Percentiles rank a stretch among this genome's conserved stretches.
Conservation (phyloP, 2,888 invertebrate genomes). For the Drosophila koepferae region DNA sequence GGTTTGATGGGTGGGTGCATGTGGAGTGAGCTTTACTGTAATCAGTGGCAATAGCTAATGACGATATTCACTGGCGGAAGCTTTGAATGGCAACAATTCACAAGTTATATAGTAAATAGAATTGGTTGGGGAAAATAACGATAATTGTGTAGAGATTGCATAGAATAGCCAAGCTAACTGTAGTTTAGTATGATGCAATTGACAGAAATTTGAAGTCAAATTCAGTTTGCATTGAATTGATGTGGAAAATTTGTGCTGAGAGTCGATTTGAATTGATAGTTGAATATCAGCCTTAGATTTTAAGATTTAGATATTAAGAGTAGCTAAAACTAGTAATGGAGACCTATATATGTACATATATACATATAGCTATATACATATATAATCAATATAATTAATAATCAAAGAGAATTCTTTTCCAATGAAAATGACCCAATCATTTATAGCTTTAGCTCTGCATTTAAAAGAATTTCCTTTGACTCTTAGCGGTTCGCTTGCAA, state of each 20-base stretch:
- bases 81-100: conserved; percentile 8
- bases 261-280: not conserved
- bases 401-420: not conserved
- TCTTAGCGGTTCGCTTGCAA: conserved; percentile 4
- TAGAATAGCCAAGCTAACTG: not conserved
- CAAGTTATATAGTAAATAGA: conserved; percentile 11
- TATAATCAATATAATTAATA: too few species aligned
- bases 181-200: not conserved
- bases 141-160: not conserved
- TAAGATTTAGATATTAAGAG: not conserved
- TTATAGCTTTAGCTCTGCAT: not conserved
- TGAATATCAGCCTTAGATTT: not conserved
- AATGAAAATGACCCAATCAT: not conserved
- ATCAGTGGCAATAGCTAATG: conserved; percentile 5
- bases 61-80: conserved; percentile 34
- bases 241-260: not conserved
- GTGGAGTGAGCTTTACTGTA: conserved; percentile 7
- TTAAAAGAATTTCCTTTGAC: not conserved
- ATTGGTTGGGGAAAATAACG: not conserved
- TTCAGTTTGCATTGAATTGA: not conserved
- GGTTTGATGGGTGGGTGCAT: not conserved
- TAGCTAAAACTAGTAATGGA: not conserved
- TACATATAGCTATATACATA: too few species aligned
- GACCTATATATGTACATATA: too few species aligned
- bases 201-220: not conserved